Base-by-base conservation (phyloP, 2,797 vertebrate genomes). In the Cyprinodon diabolis region DNA sequence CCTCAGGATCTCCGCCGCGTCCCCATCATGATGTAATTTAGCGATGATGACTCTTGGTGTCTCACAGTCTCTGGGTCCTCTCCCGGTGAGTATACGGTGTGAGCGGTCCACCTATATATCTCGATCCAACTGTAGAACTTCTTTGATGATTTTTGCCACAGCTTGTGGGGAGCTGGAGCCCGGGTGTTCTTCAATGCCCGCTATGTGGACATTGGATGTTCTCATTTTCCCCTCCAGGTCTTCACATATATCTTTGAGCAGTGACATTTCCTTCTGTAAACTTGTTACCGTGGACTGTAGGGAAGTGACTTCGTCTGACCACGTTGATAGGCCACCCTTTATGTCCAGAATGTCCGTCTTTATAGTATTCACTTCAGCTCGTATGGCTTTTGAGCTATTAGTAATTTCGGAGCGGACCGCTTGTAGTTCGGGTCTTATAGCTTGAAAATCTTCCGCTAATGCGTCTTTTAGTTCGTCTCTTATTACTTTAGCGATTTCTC, bases 1-100 rank as follows among this genome's bases (percentile, higher is more conserved):
- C 57, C 69, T 35, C 30, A 71, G 69, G 69, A 71, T 71, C 47
- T 71, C 47, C 6, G 17, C 45, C 0, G 57, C 47, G 25, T 71
- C 57, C 6, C 47, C 10, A 12, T 49, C 56, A 10, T 37, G 3
- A 19, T 51, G n/a, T n/a, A n/a, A n/a, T n/a, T n/a, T n/a, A n/a
- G n/a, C n/a, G n/a, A n/a, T n/a, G n/a, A n/a, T n/a, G n/a, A n/a
- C n/a, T n/a, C n/a, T n/a, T n/a, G n/a, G n/a, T n/a, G n/a, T n/a
- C n/a, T n/a, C n/a, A n/a, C n/a, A n/a, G n/a, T n/a, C n/a, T n/a
- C n/a, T n/a, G n/a, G n/a, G n/a, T n/a, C n/a, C n/a, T n/a, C n/a
- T n/a, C n/a, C n/a, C n/a, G n/a, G n/a, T n/a, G n/a, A n/a, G n/a
- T n/a, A n/a, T n/a, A n/a, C n/a, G n/a, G n/a, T n/a, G n/a, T n/a